These are phyloP conservation scores for Agriopis leucophaearia DNA, from an alignment of 2,888 invertebrate species.

Conservation along the genomic window DNA sequence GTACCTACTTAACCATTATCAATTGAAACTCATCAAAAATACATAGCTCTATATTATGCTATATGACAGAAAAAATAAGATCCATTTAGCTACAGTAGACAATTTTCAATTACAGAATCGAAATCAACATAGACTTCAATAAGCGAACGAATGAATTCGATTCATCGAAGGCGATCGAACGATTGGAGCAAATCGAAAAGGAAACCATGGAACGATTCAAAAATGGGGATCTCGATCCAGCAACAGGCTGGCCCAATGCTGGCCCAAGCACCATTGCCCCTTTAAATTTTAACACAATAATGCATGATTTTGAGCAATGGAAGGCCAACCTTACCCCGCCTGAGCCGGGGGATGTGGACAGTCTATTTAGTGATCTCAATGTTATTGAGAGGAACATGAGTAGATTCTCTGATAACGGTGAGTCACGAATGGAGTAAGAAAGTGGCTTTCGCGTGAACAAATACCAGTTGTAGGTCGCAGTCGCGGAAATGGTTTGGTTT, in stretches of 20 bases:
- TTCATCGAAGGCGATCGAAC: conserved; percentile 70
- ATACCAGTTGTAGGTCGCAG: conserved; percentile 17
- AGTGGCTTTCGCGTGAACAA: conserved; percentile 38
- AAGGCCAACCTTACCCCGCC: conserved; percentile 41
- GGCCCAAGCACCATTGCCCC: conserved; percentile 34
- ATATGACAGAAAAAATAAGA: not conserved
- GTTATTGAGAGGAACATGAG: conserved; percentile 34
- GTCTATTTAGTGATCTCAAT: conserved; percentile 44
- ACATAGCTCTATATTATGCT: not conserved
- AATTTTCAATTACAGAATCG: conserved; percentile 64
- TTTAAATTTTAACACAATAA: conserved; percentile 44
- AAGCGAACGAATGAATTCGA: conserved; percentile 64
- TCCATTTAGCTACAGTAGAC: not conserved
- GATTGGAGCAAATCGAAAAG: conserved; percentile 75
- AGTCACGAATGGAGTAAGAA: conserved; percentile 49
- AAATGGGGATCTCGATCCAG: conserved; percentile 44
- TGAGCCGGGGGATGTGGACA: conserved; percentile 42
- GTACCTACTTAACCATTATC: not conserved
- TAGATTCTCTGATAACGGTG: conserved; percentile 41
- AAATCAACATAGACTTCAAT: conserved; percentile 74
- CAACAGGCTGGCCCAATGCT: conserved; percentile 12
- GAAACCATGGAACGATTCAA: conserved; percentile 72
- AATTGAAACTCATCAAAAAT: conserved; percentile 7
- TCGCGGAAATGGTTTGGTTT: conserved; percentile 2
- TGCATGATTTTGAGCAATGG: conserved; percentile 58